Evolutionary conservation across 2,797 vertebrate genomes (phyloP), one percentile per base, ranked within the genome.

Genomic region (Microctenopoma lineatum): DNA sequence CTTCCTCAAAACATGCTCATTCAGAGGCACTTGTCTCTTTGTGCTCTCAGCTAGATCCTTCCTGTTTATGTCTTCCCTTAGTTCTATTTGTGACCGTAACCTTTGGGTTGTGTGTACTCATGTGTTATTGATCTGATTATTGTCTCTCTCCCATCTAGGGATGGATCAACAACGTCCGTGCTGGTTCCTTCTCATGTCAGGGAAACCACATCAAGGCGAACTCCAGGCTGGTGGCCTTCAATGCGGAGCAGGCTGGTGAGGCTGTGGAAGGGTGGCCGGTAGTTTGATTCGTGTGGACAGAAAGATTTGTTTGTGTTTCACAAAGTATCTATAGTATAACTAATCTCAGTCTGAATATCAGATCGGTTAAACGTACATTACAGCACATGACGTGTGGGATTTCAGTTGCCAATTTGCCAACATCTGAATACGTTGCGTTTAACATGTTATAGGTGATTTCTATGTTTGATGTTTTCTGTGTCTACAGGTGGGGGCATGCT

Each of bases 141-240:
- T 3, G 2, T 68, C 8, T 36, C 61, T 10, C 15, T 7, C 0
- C 77, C 36, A 87, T 61, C 5, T 82, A 99, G 98, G 95, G 84
- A 73, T 99, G 98, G 96, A 96, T 98, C 52, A 83, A 81, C 75
- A 92, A 93, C 41, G 81, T 98, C 50, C 94, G 91, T 67, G 93
- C 90, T 0, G 93, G 93, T 61, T 93, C 94, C 0, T 13, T 90
- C 18, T 8, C 90, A 0, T 94, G 93, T 69, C 94, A 88, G 51
- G 96, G 96, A 36, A 96, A 89, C 89, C 95, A 95, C 1, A 96
- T 98, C 84, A 96, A 95, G 87, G 94, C 95, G 13, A 97, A 94
- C 88, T 88, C 95, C 84, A 87, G 58, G 71, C 89, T 96, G 68
- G 92, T 98, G 1, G 95, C 94, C 0, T 99, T 96, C 87, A 97